A percentile compares a stretch with the other conserved stretches of the same genome.
These are phyloP conservation scores for Orchesella cincta DNA, from an alignment of 1,140 invertebrate genomes.

Conservation along the genomic window DNA sequence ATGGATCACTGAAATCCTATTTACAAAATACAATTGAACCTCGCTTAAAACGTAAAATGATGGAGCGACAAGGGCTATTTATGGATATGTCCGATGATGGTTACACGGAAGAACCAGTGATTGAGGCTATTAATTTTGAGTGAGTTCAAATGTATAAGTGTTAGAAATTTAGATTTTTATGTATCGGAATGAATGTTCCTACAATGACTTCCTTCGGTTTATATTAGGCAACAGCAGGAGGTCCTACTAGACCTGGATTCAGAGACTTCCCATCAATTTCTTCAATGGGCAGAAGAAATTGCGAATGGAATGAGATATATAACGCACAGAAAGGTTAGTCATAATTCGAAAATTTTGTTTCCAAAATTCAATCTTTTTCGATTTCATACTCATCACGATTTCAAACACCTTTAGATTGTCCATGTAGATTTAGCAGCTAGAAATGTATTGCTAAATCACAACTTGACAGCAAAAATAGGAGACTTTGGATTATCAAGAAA, in stretches of 20 bases:
- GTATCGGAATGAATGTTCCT: too few species aligned
- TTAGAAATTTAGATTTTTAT: neutral
- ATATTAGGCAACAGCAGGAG: too few species aligned
- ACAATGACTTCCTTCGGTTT: too few species aligned
- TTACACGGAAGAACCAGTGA: neutral
- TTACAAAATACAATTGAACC: neutral
- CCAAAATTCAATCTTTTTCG: too few species aligned
- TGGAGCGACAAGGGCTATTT: neutral
- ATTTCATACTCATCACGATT: too few species aligned
- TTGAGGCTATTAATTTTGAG: too few species aligned
- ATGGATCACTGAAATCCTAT: neutral
- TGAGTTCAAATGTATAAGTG: neutral
- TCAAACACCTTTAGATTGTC: too few species aligned
- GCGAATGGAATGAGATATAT: neutral
- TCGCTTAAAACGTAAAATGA: neutral
- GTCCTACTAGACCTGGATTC: neutral
- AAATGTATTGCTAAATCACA: neutral
- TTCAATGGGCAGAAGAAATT: neutral
- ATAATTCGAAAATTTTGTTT: too few species aligned
- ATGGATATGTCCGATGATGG: neutral
- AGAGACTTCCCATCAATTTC: neutral
- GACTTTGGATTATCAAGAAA: conserved; percentile 15
- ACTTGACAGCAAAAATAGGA: neutral
- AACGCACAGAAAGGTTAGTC: neutral
- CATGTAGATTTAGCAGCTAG: neutral